A percentile compares a stretch with the other conserved stretches of the same genome.
Conservation (phyloP, 2,113 vertebrate species). For the Elephantulus edwardii region DNA sequence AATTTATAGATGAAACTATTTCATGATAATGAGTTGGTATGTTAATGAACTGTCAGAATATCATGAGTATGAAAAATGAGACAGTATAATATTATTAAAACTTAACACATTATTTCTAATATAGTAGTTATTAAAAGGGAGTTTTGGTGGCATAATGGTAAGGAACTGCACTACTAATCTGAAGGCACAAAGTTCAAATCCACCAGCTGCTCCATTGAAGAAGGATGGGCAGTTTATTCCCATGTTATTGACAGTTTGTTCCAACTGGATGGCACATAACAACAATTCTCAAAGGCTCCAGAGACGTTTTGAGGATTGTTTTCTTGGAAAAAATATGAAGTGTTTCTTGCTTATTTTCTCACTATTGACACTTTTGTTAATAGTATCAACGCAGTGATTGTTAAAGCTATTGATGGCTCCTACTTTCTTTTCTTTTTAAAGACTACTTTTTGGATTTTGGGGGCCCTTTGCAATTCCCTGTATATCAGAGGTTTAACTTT, state of each 20-base stretch:
- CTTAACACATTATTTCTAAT: neutral
- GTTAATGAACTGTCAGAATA: neutral
- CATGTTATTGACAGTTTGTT: too few relatives aligned
- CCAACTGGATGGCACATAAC: too few relatives aligned
- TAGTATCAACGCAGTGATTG: neutral
- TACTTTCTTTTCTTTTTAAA: neutral
- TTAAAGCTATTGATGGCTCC: neutral
- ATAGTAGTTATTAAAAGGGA: too few relatives aligned
- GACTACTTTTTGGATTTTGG: neutral
- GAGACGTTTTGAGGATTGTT: neutral
- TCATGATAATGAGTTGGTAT: neutral
- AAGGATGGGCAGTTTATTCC: too few relatives aligned
- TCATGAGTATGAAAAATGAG: neutral
- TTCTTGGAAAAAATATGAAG: neutral
- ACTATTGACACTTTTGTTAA: neutral
- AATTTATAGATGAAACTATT: neutral
- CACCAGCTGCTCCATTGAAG: too few relatives aligned
- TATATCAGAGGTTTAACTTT: neutral
- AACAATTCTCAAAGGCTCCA: neutral
- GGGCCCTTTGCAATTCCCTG: neutral
- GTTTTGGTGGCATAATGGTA: too few relatives aligned
- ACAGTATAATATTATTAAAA: conserved; percentile 11
- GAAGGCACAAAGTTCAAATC: too few relatives aligned
- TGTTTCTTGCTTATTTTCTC: neutral
- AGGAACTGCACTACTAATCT: too few relatives aligned